Base-by-base conservation (phyloP, 2,888 invertebrate genomes). In the Chrysolina haemoptera region DNA sequence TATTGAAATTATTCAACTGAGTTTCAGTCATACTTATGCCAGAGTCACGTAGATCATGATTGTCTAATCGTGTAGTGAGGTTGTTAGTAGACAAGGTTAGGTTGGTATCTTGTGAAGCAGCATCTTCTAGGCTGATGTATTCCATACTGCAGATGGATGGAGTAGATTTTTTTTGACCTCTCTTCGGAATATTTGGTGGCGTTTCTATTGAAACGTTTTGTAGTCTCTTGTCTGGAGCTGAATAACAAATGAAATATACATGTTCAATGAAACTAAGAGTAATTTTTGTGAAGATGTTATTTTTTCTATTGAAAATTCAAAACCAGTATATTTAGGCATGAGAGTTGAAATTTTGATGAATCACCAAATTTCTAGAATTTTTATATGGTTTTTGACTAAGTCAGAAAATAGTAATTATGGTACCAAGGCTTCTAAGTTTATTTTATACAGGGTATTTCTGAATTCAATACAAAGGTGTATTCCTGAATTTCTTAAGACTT, bases 191-290 rank as follows among this genome's bases (percentile, higher is more conserved):
- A 77, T 88, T 87, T 16, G 88, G 88, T 14, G 88, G 88, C 8
- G 83, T 82, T 68, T 87, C 89, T 41, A 87, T 89, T 16, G 84
- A 87, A 83, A 80, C 83, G 62, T 87, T 88, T 63, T 81, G 81
- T 4, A 87, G 85, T n/a, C 91, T 87, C 82, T 91, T 91, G 77
- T 91, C 91, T 1, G 90, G 90, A 20, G 91, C 90, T 90, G 76
- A 41, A 85, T 82, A 53, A 68, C 22, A 48, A 63, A 64, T 43
- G 9, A 35, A 20, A n/a, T 27, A 4, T 14, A 59, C 27, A 35
- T 8, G 35, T 35, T 35, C 3, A 35, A 8, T 6, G 0, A 8
- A 35, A 8, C 35, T 35, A 35, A 8, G 35, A 5, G 27, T 27
- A 27, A 27, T 5, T 27, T 27, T 27, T 27, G 27, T 27, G 5